A percentile compares a stretch with the other conserved stretches of the same genome.
Conservation (phyloP, 2,888 invertebrate genomes). For the Mythimna lalbum region DNA sequence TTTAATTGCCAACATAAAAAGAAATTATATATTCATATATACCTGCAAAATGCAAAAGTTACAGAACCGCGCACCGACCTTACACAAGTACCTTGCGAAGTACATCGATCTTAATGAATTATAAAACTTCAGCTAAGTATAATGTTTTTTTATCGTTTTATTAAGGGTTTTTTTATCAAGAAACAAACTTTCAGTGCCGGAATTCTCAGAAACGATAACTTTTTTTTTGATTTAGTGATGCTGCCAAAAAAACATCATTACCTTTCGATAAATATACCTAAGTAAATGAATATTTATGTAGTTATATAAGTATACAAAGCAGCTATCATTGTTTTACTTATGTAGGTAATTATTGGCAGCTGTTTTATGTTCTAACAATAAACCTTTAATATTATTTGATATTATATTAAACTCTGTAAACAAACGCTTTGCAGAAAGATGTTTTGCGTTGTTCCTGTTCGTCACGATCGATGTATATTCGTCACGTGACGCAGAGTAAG, state of each 20-base stretch:
- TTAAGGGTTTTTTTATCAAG: background rate
- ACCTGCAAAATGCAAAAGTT: background rate
- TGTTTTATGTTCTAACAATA: too few relatives aligned
- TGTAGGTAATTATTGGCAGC: too few relatives aligned
- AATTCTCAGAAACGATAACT: constrained; percentile 7
- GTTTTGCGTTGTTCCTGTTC: constrained; percentile 11
- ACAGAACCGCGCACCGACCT: background rate
- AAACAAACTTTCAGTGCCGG: background rate
- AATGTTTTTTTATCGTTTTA: too few relatives aligned
- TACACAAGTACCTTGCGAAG: too few relatives aligned
- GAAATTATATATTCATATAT: too few relatives aligned
- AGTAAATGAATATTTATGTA: too few relatives aligned
- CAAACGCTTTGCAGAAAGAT: constrained; percentile 15
- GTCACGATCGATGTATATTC: constrained; percentile 3
- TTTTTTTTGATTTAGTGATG: constrained; percentile 9
- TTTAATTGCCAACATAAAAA: background rate
- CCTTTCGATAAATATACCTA: background rate
- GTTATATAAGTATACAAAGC: too few relatives aligned
- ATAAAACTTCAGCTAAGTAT: background rate
- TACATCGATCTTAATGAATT: background rate
- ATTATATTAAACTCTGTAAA: background rate
- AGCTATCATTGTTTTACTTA: too few relatives aligned
- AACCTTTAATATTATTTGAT: too few relatives aligned
- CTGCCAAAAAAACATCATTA: background rate
- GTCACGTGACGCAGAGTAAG: background rate